These are phyloP conservation scores for Ataeniobius toweri DNA, from an alignment of 2,797 vertebrate species.

Conservation along the genomic window DNA sequence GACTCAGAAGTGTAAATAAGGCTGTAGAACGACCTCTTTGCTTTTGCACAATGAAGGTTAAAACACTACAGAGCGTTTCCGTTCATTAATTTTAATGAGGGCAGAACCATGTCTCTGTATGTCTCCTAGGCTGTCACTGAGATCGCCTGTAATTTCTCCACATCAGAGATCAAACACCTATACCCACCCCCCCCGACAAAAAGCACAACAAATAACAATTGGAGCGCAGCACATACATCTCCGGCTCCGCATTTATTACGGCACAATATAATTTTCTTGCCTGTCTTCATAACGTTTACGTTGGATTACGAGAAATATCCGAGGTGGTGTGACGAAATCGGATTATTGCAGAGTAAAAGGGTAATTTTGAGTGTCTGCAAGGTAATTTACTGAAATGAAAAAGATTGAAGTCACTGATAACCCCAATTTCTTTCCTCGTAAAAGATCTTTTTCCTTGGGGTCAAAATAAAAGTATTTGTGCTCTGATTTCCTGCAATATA, in stretches of 20 bases:
- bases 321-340: constrained; percentile 17
- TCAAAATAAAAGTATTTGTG: neutral
- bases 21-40: neutral
- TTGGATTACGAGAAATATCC: constrained; percentile 14
- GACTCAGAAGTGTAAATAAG: neutral
- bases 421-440: neutral
- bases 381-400: neutral
- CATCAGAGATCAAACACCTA: constrained; percentile 61
- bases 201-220: constrained; percentile 31
- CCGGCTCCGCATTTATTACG: constrained; percentile 29
- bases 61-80: neutral
- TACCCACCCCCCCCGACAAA: constrained; percentile 32
- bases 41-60: neutral
- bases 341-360: neutral
- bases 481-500: neutral
- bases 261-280: constrained; percentile 15
- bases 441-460: neutral
- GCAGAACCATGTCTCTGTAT: constrained; percentile 40
- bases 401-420: neutral
- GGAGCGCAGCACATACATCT: constrained; percentile 22
- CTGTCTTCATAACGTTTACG: constrained; percentile 7
- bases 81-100: constrained; percentile 60
- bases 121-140: constrained; percentile 28
- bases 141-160: constrained; percentile 47
- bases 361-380: neutral